Percentiles rank a stretch among this genome's conserved stretches.
Conservation (phyloP, 2,888 invertebrate species). For the Meloe dianella region DNA sequence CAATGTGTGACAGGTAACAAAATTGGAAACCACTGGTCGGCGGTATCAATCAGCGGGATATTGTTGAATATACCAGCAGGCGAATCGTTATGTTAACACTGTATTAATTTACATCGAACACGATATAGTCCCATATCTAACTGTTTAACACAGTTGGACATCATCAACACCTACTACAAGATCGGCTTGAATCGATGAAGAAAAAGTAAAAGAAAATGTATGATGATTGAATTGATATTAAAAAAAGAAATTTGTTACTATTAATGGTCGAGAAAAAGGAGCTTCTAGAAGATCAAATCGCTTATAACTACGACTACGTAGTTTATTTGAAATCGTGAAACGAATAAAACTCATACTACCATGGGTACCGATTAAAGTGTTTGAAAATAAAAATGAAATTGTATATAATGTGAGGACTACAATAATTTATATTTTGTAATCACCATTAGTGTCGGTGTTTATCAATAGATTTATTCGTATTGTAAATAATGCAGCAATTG, state of each 20-base stretch:
- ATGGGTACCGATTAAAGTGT: background rate
- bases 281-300: too few relatives aligned
- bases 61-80: slow-evolving; percentile 44
- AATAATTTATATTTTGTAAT: slow-evolving; percentile 34
- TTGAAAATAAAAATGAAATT: background rate
- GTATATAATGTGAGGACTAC: background rate
- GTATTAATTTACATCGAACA: slow-evolving; percentile 51
- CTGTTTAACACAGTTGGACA: slow-evolving; percentile 31
- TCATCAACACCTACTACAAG: slow-evolving; percentile 31
- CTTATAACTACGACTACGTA: background rate
- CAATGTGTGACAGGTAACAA: slow-evolving; percentile 19
- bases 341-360: slow-evolving; percentile 7
- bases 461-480: slow-evolving; percentile 24
- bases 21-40: slow-evolving; percentile 33
- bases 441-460: slow-evolving; percentile 30
- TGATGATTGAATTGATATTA: slow-evolving; percentile 11
- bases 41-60: slow-evolving; percentile 33
- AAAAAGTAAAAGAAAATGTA: background rate
- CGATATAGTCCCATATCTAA: slow-evolving; percentile 49
- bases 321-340: background rate
- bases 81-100: slow-evolving; percentile 47
- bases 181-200: background rate
- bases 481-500: slow-evolving; percentile 29
- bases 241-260: background rate
- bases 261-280: too few relatives aligned